Evolutionary conservation across 2,113 vertebrate species (phyloP).

Genomic region (Oncorhynchus mykiss): DNA sequence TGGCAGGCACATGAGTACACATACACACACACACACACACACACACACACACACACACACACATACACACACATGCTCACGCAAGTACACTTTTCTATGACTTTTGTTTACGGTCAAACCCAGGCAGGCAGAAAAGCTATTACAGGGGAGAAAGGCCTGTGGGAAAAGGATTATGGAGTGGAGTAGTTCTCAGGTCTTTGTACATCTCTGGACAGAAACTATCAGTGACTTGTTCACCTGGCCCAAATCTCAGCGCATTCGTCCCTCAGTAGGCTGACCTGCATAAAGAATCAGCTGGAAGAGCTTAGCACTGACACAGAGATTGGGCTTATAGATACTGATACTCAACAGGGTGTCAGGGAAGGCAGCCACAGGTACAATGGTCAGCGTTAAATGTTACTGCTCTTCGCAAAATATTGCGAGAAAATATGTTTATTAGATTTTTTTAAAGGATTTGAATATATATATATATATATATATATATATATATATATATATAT

Average conservation of each 20-base stretch:
- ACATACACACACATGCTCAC: not conserved
- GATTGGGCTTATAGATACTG: not conserved
- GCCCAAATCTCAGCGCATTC: constrained; percentile 68
- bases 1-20: not conserved
- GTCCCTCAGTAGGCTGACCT: constrained; percentile 50
- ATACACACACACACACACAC: too few relatives aligned
- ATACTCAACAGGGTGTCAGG: too few relatives aligned
- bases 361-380: not conserved
- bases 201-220: constrained; percentile 64
- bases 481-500: too few relatives aligned
- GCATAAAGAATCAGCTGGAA: constrained; percentile 11
- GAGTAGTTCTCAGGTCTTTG: constrained; percentile 58
- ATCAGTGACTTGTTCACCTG: constrained; percentile 72
- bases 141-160: constrained; percentile 67
- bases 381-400: not conserved
- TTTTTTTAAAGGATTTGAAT: not conserved
- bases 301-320: not conserved
- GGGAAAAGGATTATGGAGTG: constrained; percentile 63
- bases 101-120: constrained; percentile 66
- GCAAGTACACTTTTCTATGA: constrained; percentile 61
- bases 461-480: too few relatives aligned
- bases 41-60: too few relatives aligned
- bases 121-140: constrained; percentile 67
- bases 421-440: too few relatives aligned
- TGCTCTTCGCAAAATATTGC: not conserved